phyloP scores from a whole-genome alignment of 2,888 invertebrate species.

The Diarsia rubi region DNA sequence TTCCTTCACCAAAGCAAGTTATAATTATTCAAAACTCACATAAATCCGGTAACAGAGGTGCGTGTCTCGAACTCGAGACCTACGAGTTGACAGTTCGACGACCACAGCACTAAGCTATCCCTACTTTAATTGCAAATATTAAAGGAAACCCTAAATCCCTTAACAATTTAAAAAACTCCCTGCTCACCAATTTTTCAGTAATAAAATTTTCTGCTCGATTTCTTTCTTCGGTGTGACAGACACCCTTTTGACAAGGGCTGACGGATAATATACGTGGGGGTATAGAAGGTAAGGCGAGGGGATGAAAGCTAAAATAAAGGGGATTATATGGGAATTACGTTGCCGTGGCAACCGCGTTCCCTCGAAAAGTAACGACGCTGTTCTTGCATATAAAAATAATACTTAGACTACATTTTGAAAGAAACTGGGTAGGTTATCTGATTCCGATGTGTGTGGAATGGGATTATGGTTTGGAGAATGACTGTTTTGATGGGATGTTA shows the following conservation, averaged over 20 bases:
- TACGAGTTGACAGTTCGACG: too few species aligned
- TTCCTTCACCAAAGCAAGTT: too few species aligned
- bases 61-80: too few species aligned
- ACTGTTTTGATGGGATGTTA: neutral
- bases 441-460: conserved; percentile 2
- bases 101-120: too few species aligned
- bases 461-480: neutral
- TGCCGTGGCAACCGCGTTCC: conserved; percentile 78
- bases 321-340: conserved; percentile 86
- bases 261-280: conserved; percentile 74
- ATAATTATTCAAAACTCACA: too few species aligned
- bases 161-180: conserved; percentile 14
- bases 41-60: too few species aligned
- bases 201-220: conserved; percentile 38
- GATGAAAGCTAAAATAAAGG: conserved; percentile 85
- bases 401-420: conserved; percentile 43
- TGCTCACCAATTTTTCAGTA: conserved; percentile 18
- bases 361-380: conserved; percentile 66
- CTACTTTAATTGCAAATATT: neutral
- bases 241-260: conserved; percentile 68
- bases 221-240: conserved; percentile 77
- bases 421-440: conserved; percentile 24
- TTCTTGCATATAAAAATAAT: conserved; percentile 82
- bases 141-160: neutral
- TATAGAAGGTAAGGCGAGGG: conserved; percentile 72